These are phyloP conservation scores for Herpailurus yagouaroundi DNA, from an alignment of 2,113 vertebrate genomes.

Conservation along the genomic window DNA sequence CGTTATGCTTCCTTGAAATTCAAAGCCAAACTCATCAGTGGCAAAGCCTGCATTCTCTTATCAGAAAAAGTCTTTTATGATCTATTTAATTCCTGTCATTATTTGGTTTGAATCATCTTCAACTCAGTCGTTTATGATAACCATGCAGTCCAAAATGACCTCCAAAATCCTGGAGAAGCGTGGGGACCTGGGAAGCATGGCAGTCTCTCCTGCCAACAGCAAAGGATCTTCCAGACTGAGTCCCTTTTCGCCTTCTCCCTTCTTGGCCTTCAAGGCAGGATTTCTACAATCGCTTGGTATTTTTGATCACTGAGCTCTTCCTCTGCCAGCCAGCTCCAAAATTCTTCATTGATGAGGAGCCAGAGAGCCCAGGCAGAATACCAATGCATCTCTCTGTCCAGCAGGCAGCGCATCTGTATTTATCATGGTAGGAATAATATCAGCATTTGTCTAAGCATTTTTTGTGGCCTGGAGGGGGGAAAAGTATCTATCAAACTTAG, in stretches of 20 bases:
- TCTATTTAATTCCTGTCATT: not conserved
- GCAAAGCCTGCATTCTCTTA: not conserved
- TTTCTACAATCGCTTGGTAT: not conserved
- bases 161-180: not conserved
- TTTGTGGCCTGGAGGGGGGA: not conserved
- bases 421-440: not conserved
- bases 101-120: not conserved
- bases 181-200: not conserved
- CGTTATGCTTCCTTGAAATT: slow-evolving; percentile 17
- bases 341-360: not conserved
- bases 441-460: slow-evolving; percentile 68
- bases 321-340: not conserved
- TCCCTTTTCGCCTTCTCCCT: not conserved
- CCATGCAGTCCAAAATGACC: not conserved
- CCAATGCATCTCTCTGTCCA: not conserved
- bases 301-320: not conserved
- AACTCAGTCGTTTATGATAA: not conserved
- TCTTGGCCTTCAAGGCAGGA: not conserved
- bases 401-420: not conserved
- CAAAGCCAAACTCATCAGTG: not conserved
- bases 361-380: not conserved
- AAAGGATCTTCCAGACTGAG: not conserved
- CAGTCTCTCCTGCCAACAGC: not conserved
- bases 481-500: slow-evolving; percentile 67
- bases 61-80: not conserved